Conservation (phyloP, 1,140 invertebrate species). For the Ceratina calcarata region DNA sequence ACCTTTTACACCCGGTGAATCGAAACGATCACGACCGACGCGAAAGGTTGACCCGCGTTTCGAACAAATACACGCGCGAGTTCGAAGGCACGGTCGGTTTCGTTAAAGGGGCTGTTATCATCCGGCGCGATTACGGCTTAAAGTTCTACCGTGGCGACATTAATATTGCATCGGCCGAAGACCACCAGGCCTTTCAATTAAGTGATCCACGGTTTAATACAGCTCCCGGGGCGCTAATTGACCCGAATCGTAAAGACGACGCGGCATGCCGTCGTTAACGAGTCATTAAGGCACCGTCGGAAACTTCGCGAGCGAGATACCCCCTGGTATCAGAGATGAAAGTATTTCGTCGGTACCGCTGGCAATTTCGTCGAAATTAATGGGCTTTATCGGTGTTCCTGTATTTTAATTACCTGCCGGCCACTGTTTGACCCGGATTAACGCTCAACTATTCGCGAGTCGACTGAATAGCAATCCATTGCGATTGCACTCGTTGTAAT, state of each 20-base stretch:
- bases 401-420: conserved; percentile 14
- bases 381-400: conserved; percentile 4
- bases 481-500: not conserved
- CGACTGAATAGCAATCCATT: not conserved
- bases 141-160: conserved; percentile 32
- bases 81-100: not conserved
- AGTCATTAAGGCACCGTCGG: conserved; percentile 33
- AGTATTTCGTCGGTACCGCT: conserved; percentile 1
- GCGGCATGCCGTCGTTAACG: conserved; percentile 30
- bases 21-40: not conserved
- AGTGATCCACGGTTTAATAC: conserved; percentile 48
- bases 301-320: conserved; percentile 20
- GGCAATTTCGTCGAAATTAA: conserved; percentile 31
- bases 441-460: not conserved
- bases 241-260: conserved; percentile 47
- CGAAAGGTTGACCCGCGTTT: not conserved
- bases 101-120: conserved; percentile 26
- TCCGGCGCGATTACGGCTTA: conserved; percentile 28
- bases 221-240: conserved; percentile 51
- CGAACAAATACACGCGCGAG: not conserved
- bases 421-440: conserved; percentile 3
- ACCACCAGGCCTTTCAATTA: conserved; percentile 53
- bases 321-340: conserved; percentile 17
- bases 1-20: too few species aligned
- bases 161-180: conserved; percentile 43